Base-by-base conservation (phyloP, 2,888 invertebrate genomes). In the Andrena flavipes region DNA sequence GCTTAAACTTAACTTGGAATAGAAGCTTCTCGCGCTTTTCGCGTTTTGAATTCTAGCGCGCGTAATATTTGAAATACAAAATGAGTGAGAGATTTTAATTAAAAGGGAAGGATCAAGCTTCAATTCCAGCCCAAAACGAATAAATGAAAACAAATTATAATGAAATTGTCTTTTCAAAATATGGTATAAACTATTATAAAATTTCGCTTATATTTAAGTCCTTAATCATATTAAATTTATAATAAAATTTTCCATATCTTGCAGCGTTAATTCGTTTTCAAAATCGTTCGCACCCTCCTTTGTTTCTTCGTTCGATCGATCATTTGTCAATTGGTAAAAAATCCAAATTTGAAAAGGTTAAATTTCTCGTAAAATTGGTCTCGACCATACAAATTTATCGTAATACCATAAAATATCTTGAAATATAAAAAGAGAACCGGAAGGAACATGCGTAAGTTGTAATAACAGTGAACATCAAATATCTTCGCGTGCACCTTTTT, bases 271-370 rank as follows among this genome's bases (percentile, higher is more conserved):
- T 42, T 56, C 2, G 7, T 16, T 33, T 33, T 16, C 30, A n/a
- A 26, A 13, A 20, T 23, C 6, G 33, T 35, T 1, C 10, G 33
- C 8, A 29, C 13, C 20, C 20, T 72, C 62, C 13, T 80, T 80
- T 72, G 80, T 80, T 80, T 67, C 8, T 16, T 35, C 42, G 16
- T 35, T 51, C 2, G n/a, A 35, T 77, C 29, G 20, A 51, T 62
- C 29, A 29, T 42, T 30, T 35, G 64, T 65, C 26, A 65, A 13
- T 54, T 1, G 48, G n/a, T 20, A 48, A 64, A 30, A 23, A 35
- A 35, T 80, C 16, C 16, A 29, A 42, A 42, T 80, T 48, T 63
- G 29, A 7, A 29, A 72, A 80, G 67, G 73, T 80, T 80, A 80
- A 80, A 63, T 62, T 23, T 10, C 26, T 20, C 8, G 54, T 33